Evolutionary conservation across 2,888 invertebrate genomes (phyloP), one percentile per base, ranked within the genome.

Genomic region (Limenitis arthemis): DNA sequence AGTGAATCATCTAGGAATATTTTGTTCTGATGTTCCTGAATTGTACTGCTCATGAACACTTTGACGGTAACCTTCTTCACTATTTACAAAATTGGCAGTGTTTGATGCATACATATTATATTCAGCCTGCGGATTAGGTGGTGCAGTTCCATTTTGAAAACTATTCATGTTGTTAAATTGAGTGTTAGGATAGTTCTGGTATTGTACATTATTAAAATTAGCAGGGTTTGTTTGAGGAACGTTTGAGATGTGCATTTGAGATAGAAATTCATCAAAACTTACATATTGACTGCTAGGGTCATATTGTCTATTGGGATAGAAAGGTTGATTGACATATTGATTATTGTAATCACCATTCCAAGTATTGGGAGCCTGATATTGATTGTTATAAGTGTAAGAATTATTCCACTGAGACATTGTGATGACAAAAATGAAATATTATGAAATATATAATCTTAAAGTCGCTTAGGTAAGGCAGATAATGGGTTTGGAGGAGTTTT

Each of bases 381-480:
- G 83, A 62, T 77, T 77, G 56, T 82, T 81, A 59, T 78, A 83
- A 62, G 65, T 62, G 66, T 80, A 81, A 41, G 80, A 72, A 59
- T 80, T 83, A 66, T 85, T 86, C 85, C 85, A 84, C 68, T 86
- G 79, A 58, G 84, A 82, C 85, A 86, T 86, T 51, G 60, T 76
- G 61, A 57, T 41, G 55, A 31, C 9, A 42, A 53, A 62, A 68
- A 66, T 65, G 70, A 70, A 74, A 74, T 70, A 66, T 59, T 66
- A 51, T 56, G 51, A 46, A 60, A 59, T 46, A 54, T 57, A 49
- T 50, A 51, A 62, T 55, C 53, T 46, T 51, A 57, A 44, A 52
- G 49, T 49, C 36, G 11, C 54, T 54, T 51, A 8, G 41, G 34
- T 40, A 54, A 33, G 55, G 51, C 46, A n/a, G n/a, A n/a, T 52